These are phyloP conservation scores for rat (Rattus norvegicus) DNA, from an alignment of 2,113 vertebrate species.

Conservation along the genomic window GRCr8 NC_086039.1:112800501-112801000, in stretches of 20 bases:
- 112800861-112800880: not conserved
- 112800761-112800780: not conserved
- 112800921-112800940: not conserved
- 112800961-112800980: not conserved
- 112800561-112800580: not conserved
- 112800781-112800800: not conserved
- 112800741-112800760: not conserved
- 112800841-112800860: slow-evolving; percentile 1
- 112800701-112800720: not conserved
- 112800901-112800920: not conserved
- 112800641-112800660: not conserved
- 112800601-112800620: not conserved
- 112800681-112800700: not conserved
- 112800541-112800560: not conserved
- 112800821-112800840: not conserved
- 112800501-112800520: not conserved
- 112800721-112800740: not conserved
- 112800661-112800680: not conserved
- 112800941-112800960: not conserved
- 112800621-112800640: not conserved
- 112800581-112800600: not conserved
- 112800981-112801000: not conserved
- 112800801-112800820: not conserved
- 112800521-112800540: not conserved
- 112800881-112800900: not conserved